Conservation (phyloP, 2,888 invertebrate species). For the Pomacea canaliculata region DNA sequence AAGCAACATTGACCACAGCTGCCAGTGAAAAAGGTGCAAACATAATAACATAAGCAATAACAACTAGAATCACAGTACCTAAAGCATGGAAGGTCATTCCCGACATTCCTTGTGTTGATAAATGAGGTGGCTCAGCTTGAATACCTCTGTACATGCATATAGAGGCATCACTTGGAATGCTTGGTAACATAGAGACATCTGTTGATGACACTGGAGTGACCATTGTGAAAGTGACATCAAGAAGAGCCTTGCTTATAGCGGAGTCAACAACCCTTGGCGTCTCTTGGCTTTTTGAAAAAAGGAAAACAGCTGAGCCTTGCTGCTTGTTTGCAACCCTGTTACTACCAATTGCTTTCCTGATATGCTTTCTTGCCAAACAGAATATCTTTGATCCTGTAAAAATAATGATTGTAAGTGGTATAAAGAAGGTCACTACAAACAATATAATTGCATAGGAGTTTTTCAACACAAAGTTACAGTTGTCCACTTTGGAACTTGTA, state of each 20-base stretch:
- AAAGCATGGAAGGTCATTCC: slow-evolving; percentile 32
- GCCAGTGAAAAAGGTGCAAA: slow-evolving; percentile 48
- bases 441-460: slow-evolving; percentile 39
- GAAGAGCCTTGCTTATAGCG: not conserved
- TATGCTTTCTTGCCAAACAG: slow-evolving; percentile 43
- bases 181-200: not conserved
- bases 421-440: slow-evolving; percentile 40
- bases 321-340: slow-evolving; percentile 16
- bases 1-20: slow-evolving; percentile 39
- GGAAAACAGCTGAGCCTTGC: not conserved
- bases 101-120: not conserved
- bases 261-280: not conserved
- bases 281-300: too few species aligned
- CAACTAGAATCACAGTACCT: slow-evolving; percentile 46
- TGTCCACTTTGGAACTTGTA: slow-evolving; percentile 24
- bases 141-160: not conserved
- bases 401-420: slow-evolving; percentile 44
- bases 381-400: slow-evolving; percentile 44
- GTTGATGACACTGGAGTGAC: not conserved
- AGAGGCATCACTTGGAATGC: not conserved
- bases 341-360: slow-evolving; percentile 37
- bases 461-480: slow-evolving; percentile 46
- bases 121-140: not conserved
- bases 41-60: slow-evolving; percentile 45
- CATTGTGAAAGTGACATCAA: not conserved